These are phyloP conservation scores for Drosophila birchii DNA, from an alignment of 2,888 invertebrate genomes.

Conservation along the genomic window DNA sequence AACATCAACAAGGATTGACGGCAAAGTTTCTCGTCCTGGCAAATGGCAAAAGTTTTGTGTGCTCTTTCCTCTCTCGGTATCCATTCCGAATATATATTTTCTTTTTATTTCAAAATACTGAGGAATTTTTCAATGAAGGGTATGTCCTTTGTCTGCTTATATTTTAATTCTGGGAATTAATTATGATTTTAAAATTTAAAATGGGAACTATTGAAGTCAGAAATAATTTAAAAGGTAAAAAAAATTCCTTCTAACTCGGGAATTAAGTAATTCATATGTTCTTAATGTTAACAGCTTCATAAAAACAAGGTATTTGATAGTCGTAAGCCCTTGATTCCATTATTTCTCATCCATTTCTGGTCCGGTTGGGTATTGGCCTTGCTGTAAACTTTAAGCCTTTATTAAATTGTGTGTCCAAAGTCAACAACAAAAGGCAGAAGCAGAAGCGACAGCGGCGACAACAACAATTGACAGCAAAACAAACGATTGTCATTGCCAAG, in stretches of 20 bases:
- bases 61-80: slow-evolving; percentile 3
- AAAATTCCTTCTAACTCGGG: neutral
- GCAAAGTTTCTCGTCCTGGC: slow-evolving; percentile 69
- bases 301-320: neutral
- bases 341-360: slow-evolving; percentile 8
- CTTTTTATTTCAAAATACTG: slow-evolving; percentile 18
- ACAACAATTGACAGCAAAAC: slow-evolving; percentile 77
- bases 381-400: slow-evolving; percentile 71
- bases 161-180: neutral
- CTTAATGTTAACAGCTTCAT: neutral
- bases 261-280: neutral
- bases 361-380: slow-evolving; percentile 26
- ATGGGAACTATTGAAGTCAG: neutral
- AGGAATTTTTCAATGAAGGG: neutral
- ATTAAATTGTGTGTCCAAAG: slow-evolving; percentile 67
- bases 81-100: slow-evolving; percentile 19
- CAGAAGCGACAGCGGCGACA: slow-evolving; percentile 41
- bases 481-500: slow-evolving; percentile 80
- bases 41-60: slow-evolving; percentile 69
- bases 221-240: too few relatives aligned
- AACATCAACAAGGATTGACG: slow-evolving; percentile 37
- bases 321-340: neutral
- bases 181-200: neutral
- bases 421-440: slow-evolving; percentile 18
- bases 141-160: neutral